These are phyloP conservation scores for Chrysopa pallens DNA, from an alignment of 1,140 invertebrate genomes.

Conservation along the genomic window DNA sequence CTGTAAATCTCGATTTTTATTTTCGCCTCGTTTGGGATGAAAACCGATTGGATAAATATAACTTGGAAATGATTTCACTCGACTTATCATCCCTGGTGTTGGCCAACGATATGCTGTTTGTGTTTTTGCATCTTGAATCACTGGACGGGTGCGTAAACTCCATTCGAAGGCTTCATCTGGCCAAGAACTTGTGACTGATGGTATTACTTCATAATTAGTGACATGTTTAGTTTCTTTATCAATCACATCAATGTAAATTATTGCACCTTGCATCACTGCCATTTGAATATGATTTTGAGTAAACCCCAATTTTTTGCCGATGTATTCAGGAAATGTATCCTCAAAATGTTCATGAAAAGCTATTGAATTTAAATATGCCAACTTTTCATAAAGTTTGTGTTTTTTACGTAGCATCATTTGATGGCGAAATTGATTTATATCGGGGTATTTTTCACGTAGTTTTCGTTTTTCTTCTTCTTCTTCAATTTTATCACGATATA, in stretches of 20 bases:
- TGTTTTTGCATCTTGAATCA: slow-evolving; percentile 29
- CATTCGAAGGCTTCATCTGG: slow-evolving; percentile 43
- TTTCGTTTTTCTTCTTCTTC: slow-evolving; percentile 13
- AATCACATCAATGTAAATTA: slow-evolving; percentile 32
- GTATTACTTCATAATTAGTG: slow-evolving; percentile 36
- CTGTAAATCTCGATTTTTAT: slow-evolving; percentile 39
- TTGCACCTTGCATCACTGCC: slow-evolving; percentile 32
- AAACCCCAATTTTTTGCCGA: slow-evolving; percentile 31
- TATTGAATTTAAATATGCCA: slow-evolving; percentile 36
- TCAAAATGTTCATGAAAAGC: slow-evolving; percentile 42
- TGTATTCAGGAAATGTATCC: slow-evolving; percentile 31
- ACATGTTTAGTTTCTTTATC: slow-evolving; percentile 19
- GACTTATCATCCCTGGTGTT: slow-evolving; percentile 36
- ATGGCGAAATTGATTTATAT: too few species aligned
- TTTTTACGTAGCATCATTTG: not conserved
- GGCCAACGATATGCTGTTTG: slow-evolving; percentile 45
- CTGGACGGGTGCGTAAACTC: slow-evolving; percentile 31
- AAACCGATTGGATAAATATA: slow-evolving; percentile 47
- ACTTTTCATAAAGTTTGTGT: slow-evolving; percentile 20
- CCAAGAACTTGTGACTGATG: slow-evolving; percentile 43
- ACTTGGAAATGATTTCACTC: slow-evolving; percentile 43
- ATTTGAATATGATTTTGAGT: slow-evolving; percentile 23
- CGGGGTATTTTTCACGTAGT: slow-evolving; percentile 13
- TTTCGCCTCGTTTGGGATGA: slow-evolving; percentile 32
- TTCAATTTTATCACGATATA: too few species aligned